A percentile compares a stretch with the other conserved stretches of the same genome.
phyloP scores from a whole-genome alignment of 1,140 invertebrate species.

The Maconellicoccus hirsutus region DNA sequence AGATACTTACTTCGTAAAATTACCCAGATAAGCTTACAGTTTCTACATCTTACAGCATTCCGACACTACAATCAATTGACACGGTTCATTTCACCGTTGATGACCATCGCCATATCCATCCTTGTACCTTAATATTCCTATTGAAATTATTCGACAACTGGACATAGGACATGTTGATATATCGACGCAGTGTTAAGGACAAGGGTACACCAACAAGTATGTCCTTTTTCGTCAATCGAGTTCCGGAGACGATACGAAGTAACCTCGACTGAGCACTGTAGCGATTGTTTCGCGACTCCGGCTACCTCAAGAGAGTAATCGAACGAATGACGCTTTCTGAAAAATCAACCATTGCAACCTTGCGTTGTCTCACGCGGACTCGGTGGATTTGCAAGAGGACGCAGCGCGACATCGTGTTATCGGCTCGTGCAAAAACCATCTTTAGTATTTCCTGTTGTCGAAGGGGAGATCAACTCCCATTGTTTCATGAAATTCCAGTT shows the following conservation, averaged over 20 bases:
- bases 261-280: background rate
- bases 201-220: background rate
- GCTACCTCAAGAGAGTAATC: too few relatives aligned
- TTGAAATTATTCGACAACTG: background rate
- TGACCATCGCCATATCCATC: too few relatives aligned
- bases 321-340: too few relatives aligned
- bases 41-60: too few relatives aligned
- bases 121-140: too few relatives aligned
- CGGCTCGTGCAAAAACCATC: background rate
- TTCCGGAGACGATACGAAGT: background rate
- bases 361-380: too few relatives aligned
- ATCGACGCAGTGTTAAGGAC: conserved; percentile 2
- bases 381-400: background rate
- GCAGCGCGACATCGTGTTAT: background rate
- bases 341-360: too few relatives aligned
- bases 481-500: background rate
- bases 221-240: background rate
- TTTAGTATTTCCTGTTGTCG: background rate
- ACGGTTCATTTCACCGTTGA: too few relatives aligned
- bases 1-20: too few relatives aligned
- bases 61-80: too few relatives aligned
- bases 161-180: background rate
- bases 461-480: background rate
- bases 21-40: too few relatives aligned
- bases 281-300: too few relatives aligned